Percentiles rank a stretch among this genome's conserved stretches.
Conservation (phyloP, 2,113 vertebrate species). For the Eonycteris spelaea region DNA sequence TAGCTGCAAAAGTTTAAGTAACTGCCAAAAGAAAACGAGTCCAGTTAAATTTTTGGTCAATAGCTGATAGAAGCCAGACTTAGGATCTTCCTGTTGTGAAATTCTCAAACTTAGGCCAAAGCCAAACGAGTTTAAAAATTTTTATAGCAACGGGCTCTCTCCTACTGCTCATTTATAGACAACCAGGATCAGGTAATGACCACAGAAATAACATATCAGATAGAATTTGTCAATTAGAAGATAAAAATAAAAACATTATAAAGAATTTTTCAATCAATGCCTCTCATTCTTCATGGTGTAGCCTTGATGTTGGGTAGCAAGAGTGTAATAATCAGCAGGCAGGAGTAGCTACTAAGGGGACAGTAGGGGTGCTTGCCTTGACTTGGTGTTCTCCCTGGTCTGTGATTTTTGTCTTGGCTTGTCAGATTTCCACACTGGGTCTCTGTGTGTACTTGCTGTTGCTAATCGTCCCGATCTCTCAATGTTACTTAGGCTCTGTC, state of each 20-base stretch:
- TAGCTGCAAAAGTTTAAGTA: constrained; percentile 29
- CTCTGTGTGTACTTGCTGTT: not conserved
- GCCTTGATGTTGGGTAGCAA: not conserved
- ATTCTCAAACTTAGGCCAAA: constrained; percentile 12
- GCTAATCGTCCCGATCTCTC: not conserved
- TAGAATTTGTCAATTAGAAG: not conserved
- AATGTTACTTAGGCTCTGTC: not conserved
- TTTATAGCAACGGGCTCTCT: not conserved
- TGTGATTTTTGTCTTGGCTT: not conserved
- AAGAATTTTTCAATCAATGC: not conserved
- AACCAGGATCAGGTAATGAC: not conserved
- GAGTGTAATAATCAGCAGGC: not conserved
- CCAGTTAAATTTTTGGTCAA: not conserved
- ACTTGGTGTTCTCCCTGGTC: not conserved
- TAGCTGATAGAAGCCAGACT: constrained; percentile 12
- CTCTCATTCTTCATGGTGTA: not conserved
- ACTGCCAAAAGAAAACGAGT: constrained; percentile 11
- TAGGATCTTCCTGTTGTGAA: constrained; percentile 9
- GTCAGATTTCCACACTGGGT: not conserved
- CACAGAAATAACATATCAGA: not conserved
- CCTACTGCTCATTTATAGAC: not conserved
- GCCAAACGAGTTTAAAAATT: not conserved
- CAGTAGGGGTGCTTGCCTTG: not conserved
- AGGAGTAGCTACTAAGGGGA: not conserved
- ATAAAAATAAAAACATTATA: not conserved